Evolutionary conservation across 2,888 invertebrate species (phyloP).

Genomic region (Ceratothoa steindachneri): DNA sequence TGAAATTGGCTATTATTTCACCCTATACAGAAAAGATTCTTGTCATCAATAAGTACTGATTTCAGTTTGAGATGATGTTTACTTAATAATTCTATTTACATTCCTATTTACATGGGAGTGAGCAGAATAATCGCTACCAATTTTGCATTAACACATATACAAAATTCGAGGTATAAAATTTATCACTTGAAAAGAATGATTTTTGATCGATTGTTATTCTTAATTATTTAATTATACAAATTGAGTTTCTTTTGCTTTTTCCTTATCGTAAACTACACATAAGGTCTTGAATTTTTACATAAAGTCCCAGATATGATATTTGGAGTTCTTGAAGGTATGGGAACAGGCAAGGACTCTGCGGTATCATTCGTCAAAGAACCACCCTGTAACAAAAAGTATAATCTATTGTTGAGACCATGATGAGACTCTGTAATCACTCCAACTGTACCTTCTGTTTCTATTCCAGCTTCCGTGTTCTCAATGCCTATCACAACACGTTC

Average conservation of each 20-base stretch:
- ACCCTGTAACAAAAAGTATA: constrained; percentile 30
- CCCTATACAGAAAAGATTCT: no score
- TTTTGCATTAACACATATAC: no score
- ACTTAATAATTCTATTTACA: no score
- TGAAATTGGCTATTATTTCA: no score
- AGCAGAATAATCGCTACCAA: no score
- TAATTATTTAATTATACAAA: neutral
- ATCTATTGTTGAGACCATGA: constrained; percentile 29
- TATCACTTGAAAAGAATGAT: neutral
- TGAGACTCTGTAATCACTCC: constrained; percentile 27
- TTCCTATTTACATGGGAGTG: no score
- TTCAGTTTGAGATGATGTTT: no score
- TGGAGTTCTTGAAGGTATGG: neutral
- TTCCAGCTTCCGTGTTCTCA: neutral
- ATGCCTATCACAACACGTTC: neutral
- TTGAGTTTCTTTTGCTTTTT: neutral
- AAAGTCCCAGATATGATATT: neutral
- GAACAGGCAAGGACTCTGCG: constrained; percentile 19
- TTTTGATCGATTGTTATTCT: neutral
- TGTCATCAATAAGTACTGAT: no score
- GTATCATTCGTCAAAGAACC: constrained; percentile 22
- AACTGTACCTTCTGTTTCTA: constrained; percentile 27
- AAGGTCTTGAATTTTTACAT: neutral
- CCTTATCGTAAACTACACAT: neutral
- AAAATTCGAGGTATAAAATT: neutral